Conservation (phyloP, 2,888 invertebrate species). For the Herminia tarsipennalis region DNA sequence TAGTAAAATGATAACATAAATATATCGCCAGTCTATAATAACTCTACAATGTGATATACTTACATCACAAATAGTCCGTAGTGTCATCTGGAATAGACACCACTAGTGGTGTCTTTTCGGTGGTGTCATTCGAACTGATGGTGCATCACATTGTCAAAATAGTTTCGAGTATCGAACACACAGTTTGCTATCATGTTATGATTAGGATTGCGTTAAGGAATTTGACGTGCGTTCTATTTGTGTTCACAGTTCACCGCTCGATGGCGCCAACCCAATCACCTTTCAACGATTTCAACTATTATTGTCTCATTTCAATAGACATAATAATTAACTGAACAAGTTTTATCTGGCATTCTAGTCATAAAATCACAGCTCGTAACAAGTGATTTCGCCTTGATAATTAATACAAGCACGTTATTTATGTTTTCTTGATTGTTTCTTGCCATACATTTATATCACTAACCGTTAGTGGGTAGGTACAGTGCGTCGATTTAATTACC, state of each 20-base stretch:
- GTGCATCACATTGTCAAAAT: slow-evolving; percentile 17
- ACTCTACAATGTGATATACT: too few relatives aligned
- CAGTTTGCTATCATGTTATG: slow-evolving; percentile 26
- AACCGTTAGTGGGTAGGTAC: too few relatives aligned
- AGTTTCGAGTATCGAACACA: slow-evolving; percentile 1
- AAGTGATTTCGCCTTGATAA: slow-evolving; percentile 59
- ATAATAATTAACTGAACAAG: slow-evolving; percentile 51
- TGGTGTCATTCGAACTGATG: not conserved
- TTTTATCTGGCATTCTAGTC: slow-evolving; percentile 35
- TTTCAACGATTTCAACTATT: slow-evolving; percentile 55
- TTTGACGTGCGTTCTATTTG: slow-evolving; percentile 43
- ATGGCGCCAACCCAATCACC: slow-evolving; percentile 60
- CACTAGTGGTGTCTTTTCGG: too few relatives aligned
- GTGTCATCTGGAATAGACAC: too few relatives aligned
- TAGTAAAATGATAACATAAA: too few relatives aligned
- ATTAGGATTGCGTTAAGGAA: slow-evolving; percentile 36
- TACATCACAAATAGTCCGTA: too few relatives aligned
- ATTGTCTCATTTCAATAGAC: slow-evolving; percentile 66
- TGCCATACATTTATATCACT: slow-evolving; percentile 25
- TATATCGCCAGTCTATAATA: too few relatives aligned
- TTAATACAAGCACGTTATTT: slow-evolving; percentile 46
- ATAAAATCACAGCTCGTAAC: slow-evolving; percentile 45
- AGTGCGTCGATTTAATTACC: too few relatives aligned
- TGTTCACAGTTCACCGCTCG: slow-evolving; percentile 22
- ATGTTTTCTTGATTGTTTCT: slow-evolving; percentile 53